A percentile compares a stretch with the other conserved stretches of the same genome.
These are phyloP conservation scores for Colletes collaris DNA, from an alignment of 2,888 invertebrate species.

Conservation along the genomic window DNA sequence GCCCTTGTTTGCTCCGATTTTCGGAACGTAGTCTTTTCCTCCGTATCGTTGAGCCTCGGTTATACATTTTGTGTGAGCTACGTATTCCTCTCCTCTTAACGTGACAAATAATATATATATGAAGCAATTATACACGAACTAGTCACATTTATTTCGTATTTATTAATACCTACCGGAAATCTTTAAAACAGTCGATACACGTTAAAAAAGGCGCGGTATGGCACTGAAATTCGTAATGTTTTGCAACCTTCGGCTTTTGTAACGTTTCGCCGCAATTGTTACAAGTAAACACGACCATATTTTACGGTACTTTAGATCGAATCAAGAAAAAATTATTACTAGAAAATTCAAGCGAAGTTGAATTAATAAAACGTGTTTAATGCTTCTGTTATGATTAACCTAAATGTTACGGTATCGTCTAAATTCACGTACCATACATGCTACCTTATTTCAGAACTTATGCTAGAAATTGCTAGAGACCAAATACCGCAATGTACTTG, in stretches of 20 bases:
- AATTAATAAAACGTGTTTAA: neutral
- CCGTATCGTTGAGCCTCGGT: conserved; percentile 94
- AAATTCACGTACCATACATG: neutral
- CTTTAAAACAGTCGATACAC: conserved; percentile 97
- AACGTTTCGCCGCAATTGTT: conserved; percentile 95
- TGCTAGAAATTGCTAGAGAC: no score
- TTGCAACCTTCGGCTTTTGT: conserved; percentile 95
- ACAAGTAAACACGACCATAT: conserved; percentile 97
- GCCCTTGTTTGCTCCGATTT: conserved; percentile 90
- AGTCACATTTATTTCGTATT: neutral
- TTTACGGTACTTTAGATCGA: neutral
- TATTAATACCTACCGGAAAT: conserved; percentile 87
- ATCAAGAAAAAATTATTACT: neutral
- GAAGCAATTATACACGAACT: neutral
- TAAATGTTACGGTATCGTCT: neutral
- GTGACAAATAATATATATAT: conserved; percentile 41
- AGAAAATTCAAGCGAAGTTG: neutral
- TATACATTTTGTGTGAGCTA: conserved; percentile 86
- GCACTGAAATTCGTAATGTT: conserved; percentile 92
- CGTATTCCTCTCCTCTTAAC: conserved; percentile 87
- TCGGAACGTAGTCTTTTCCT: conserved; percentile 90
- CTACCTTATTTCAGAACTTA: no score
- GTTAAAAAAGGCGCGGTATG: conserved; percentile 88
- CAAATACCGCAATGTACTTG: no score
- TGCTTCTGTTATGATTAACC: neutral